Percentiles rank a stretch among this genome's conserved stretches.
These are phyloP conservation scores for Tolypeutes matacus DNA, from an alignment of 2,797 vertebrate genomes.

Conservation along the genomic window DNA sequence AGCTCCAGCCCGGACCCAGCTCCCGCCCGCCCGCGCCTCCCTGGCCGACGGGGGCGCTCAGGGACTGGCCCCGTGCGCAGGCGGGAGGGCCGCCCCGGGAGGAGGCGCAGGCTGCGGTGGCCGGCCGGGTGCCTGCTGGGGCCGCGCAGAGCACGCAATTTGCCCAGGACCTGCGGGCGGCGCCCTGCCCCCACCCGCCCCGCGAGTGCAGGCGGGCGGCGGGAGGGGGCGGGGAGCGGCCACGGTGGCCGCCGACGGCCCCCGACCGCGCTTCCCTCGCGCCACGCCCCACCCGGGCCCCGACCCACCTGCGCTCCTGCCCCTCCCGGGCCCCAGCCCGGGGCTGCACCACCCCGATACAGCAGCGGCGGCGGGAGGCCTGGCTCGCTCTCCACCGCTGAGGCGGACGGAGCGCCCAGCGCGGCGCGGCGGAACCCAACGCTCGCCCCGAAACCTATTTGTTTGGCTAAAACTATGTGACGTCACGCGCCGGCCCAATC, in stretches of 20 bases:
- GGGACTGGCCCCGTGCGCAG: background rate
- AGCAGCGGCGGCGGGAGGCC: conserved; percentile 53
- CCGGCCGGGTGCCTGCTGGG: background rate
- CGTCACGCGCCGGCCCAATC: conserved; percentile 80
- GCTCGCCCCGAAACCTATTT: conserved; percentile 79
- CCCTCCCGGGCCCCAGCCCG: conserved; percentile 65
- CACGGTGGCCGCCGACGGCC: conserved; percentile 60
- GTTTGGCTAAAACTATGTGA: conserved; percentile 82
- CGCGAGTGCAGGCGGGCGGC: conserved; percentile 45
- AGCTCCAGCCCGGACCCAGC: background rate
- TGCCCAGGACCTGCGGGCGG: background rate
- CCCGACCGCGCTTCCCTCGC: background rate
- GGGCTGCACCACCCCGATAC: conserved; percentile 46
- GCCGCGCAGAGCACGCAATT: background rate
- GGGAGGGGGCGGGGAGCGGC: conserved; percentile 73
- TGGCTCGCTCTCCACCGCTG: conserved; percentile 35
- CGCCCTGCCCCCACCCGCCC: conserved; percentile 35
- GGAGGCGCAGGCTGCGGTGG: background rate
- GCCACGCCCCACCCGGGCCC: background rate
- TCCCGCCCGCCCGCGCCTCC: background rate
- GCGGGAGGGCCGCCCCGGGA: background rate
- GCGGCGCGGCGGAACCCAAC: conserved; percentile 72
- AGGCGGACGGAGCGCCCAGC: conserved; percentile 66
- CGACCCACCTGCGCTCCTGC: conserved; percentile 65
- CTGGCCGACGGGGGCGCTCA: background rate